A percentile compares a stretch with the other conserved stretches of the same genome.
Evolutionary conservation across 30 jellyfish, hydroid and myxozoan species (phyloP).

Genomic region (Catostylus mosaicus): DNA sequence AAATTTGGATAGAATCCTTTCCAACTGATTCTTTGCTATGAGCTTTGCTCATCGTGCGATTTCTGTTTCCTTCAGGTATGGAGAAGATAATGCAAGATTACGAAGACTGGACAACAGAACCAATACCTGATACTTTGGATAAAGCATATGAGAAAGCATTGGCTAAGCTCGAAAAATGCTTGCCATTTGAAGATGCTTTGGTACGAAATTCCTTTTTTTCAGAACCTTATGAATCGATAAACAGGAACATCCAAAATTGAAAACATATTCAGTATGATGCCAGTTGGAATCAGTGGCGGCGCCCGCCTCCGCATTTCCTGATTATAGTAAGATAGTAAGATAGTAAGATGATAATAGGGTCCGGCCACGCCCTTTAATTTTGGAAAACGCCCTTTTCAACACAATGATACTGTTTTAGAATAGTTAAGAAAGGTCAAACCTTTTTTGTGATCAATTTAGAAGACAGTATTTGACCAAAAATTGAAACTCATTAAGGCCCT

Average conservation of each 20-base stretch:
- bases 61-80: constrained; percentile 64
- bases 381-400: no score
- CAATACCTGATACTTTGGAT: constrained; percentile 62
- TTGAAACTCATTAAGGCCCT: no score
- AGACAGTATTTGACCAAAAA: no score
- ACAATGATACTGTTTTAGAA: no score
- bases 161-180: constrained; percentile 62
- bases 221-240: not conserved
- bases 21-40: no score
- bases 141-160: constrained; percentile 74
- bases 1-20: no score
- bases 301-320: no score
- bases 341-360: no score
- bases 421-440: no score
- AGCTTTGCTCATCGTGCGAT: not conserved
- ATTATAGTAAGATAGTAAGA: no score
- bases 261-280: not conserved
- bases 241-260: not conserved
- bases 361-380: no score
- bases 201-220: constrained; percentile 46
- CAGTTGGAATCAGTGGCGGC: not conserved
- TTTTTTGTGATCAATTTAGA: no score
- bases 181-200: constrained; percentile 83
- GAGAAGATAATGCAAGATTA: constrained; percentile 66
- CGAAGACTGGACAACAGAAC: constrained; percentile 96